Conservation (phyloP, 2,113 vertebrate species). For the Callocephalon fimbriatum region DNA sequence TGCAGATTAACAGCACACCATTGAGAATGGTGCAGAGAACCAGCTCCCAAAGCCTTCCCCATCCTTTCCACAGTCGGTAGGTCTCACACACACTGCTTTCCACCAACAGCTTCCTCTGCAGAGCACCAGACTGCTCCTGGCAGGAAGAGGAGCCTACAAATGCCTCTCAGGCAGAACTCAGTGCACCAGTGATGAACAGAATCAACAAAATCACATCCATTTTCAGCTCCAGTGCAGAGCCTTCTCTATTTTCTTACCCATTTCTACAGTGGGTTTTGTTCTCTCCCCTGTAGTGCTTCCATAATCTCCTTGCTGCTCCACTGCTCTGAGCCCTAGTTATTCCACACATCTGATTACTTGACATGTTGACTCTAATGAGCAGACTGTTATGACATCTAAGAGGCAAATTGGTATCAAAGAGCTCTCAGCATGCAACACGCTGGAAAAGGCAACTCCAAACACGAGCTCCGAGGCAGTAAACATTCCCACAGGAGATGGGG, state of each 20-base stretch:
- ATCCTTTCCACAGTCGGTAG: neutral
- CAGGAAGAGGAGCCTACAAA: neutral
- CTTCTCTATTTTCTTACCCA: neutral
- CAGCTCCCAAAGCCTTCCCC: neutral
- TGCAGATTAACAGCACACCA: neutral
- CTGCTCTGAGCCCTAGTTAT: neutral
- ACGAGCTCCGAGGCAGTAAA: neutral
- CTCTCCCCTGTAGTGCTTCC: neutral
- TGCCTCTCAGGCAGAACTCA: neutral
- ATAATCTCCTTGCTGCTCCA: neutral
- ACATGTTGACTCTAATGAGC: neutral
- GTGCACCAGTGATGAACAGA: neutral
- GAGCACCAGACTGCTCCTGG: neutral
- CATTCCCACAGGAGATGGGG: neutral
- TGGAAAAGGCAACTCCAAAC: neutral
- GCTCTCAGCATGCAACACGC: neutral
- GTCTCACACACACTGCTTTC: neutral
- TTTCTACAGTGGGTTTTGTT: neutral
- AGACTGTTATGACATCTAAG: neutral
- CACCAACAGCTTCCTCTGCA: neutral
- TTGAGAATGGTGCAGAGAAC: neutral
- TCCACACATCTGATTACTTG: neutral
- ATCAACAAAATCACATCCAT: neutral
- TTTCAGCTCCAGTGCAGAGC: neutral
- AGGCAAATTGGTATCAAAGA: neutral